Percentiles rank a stretch among this genome's conserved stretches.
These are phyloP conservation scores for Camptogramma bilineatum DNA, from an alignment of 2,888 invertebrate genomes.

Conservation along the genomic window DNA sequence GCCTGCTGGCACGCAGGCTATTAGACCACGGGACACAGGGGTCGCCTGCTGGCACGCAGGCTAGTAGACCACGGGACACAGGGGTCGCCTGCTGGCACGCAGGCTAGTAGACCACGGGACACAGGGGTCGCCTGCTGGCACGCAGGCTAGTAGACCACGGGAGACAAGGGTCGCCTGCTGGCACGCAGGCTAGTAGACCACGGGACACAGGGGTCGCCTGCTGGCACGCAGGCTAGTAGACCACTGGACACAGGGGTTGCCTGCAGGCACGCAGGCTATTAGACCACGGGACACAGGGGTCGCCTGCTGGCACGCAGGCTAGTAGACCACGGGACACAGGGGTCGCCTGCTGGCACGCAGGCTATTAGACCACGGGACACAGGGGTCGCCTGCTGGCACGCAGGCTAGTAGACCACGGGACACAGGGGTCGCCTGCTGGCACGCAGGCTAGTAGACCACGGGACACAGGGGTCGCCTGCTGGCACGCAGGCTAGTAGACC, in stretches of 20 bases:
- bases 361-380: neutral
- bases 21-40: slow-evolving; percentile 6
- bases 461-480: slow-evolving; percentile 7
- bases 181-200: slow-evolving; percentile 3
- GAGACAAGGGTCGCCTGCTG: slow-evolving; percentile 1
- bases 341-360: slow-evolving; percentile 12
- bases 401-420: slow-evolving; percentile 2
- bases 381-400: neutral
- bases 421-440: neutral
- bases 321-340: slow-evolving; percentile 1
- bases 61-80: slow-evolving; percentile 7
- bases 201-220: neutral
- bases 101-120: neutral
- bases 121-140: neutral
- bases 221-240: slow-evolving; percentile 7
- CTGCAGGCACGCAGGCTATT: slow-evolving; percentile 3
- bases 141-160: slow-evolving; percentile 1
- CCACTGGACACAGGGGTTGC: neutral
- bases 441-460: no score
- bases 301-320: neutral
- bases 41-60: slow-evolving; percentile 4
- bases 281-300: neutral
- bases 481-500: slow-evolving; percentile 3
- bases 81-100: neutral
- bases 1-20: slow-evolving; percentile 2